These are phyloP conservation scores for Bombyx huttoni DNA, from an alignment of 2,888 invertebrate genomes.

Conservation along the genomic window DNA sequence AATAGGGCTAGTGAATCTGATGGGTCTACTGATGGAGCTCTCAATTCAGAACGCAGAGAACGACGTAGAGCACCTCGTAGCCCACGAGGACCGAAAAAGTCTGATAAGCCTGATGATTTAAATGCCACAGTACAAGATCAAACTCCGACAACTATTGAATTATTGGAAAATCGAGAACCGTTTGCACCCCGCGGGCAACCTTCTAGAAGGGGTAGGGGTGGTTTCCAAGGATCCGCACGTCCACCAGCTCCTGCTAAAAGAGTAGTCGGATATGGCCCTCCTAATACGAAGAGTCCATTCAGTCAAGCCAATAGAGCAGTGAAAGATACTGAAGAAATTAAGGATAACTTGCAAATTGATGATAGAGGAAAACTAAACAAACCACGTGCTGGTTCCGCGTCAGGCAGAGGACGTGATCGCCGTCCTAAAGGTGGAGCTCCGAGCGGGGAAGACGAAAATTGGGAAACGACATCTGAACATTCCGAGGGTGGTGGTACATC, in stretches of 20 bases:
- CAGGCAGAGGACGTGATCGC: constrained; percentile 64
- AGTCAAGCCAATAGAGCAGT: constrained; percentile 59
- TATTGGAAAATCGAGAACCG: constrained; percentile 74
- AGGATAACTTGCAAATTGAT: constrained; percentile 50
- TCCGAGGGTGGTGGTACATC: constrained; percentile 72
- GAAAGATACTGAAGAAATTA: constrained; percentile 48
- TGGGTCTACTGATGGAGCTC: constrained; percentile 80
- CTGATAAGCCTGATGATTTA: constrained; percentile 71
- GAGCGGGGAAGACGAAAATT: constrained; percentile 75
- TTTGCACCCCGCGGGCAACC: constrained; percentile 92
- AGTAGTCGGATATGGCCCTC: constrained; percentile 85
- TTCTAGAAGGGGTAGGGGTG: constrained; percentile 86
- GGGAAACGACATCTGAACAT: constrained; percentile 89
- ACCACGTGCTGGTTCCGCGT: constrained; percentile 77
- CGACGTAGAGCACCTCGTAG: constrained; percentile 66
- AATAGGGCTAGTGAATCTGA: constrained; percentile 79
- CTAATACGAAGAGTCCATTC: constrained; percentile 84
- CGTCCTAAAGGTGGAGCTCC: constrained; percentile 47
- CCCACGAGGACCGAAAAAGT: constrained; percentile 74
- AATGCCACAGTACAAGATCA: constrained; percentile 29
- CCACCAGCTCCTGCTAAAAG: constrained; percentile 71
- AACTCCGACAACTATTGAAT: constrained; percentile 23
- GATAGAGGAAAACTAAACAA: constrained; percentile 79
- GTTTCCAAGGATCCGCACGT: constrained; percentile 54
- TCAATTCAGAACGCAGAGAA: constrained; percentile 65